Conservation (phyloP, 2,888 invertebrate genomes). For the Tipula confusa region DNA sequence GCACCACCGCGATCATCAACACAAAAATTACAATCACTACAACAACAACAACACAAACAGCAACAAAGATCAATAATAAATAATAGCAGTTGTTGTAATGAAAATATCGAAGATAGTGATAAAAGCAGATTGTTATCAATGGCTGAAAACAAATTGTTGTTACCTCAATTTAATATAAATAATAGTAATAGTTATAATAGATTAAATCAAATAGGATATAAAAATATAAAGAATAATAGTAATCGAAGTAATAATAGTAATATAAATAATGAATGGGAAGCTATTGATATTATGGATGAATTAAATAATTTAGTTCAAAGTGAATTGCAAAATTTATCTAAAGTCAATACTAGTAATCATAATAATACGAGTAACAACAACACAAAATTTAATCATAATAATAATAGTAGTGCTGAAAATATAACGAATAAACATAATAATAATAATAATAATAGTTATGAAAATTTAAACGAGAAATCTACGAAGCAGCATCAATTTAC, state of each 20-base stretch:
- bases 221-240: slow-evolving; percentile 41
- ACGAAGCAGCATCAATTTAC: background rate
- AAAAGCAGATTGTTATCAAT: slow-evolving; percentile 32
- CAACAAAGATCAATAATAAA: slow-evolving; percentile 37
- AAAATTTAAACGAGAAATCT: background rate
- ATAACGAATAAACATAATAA: background rate
- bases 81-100: slow-evolving; percentile 34
- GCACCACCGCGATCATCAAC: slow-evolving; percentile 3
- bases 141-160: slow-evolving; percentile 32
- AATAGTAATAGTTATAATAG: slow-evolving; percentile 29
- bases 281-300: slow-evolving; percentile 31
- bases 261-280: slow-evolving; percentile 31
- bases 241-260: slow-evolving; percentile 38
- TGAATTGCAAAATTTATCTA: slow-evolving; percentile 30
- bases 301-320: slow-evolving; percentile 28
- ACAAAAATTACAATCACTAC: slow-evolving; percentile 40
- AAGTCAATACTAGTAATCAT: background rate
- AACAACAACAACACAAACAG: slow-evolving; percentile 40
- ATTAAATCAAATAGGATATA: slow-evolving; percentile 32
- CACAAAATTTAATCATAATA: background rate
- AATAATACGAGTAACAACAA: too few relatives aligned
- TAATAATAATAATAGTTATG: background rate
- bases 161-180: slow-evolving; percentile 36
- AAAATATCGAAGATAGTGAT: slow-evolving; percentile 32
- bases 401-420: background rate